Evolutionary conservation across 2,888 invertebrate species (phyloP).

Genomic region (Mythimna lalbum): DNA sequence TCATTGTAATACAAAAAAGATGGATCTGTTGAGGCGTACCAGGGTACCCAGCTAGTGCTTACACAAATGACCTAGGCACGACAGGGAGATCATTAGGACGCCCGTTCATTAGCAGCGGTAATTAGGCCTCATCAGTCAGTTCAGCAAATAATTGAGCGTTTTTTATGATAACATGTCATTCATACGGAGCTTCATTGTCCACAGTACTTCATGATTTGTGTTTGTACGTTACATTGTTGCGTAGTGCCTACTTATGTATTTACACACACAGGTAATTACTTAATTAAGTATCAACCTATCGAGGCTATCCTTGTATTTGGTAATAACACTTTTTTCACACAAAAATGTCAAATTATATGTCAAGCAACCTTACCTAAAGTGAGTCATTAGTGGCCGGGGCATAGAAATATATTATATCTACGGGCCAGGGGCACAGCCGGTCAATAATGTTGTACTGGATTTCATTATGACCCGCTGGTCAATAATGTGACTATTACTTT

Average conservation of each 20-base stretch:
- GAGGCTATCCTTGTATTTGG: too few species aligned
- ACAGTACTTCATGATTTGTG: background rate
- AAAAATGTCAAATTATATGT: too few species aligned
- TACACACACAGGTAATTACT: too few species aligned
- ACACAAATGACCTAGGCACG: slow-evolving; percentile 30
- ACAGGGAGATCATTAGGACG: slow-evolving; percentile 15
- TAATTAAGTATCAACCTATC: too few species aligned
- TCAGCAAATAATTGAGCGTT: slow-evolving; percentile 45
- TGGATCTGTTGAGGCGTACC: slow-evolving; percentile 28
- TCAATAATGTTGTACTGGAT: too few species aligned
- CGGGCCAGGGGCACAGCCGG: too few species aligned
- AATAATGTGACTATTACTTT: too few species aligned
- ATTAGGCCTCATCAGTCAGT: slow-evolving; percentile 36
- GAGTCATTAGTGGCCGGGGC: too few species aligned
- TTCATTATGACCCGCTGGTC: too few species aligned
- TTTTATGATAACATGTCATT: slow-evolving; percentile 56
- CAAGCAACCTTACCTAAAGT: too few species aligned
- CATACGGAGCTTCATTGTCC: slow-evolving; percentile 22
- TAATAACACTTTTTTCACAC: too few species aligned
- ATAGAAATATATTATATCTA: too few species aligned
- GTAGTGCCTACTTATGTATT: background rate
- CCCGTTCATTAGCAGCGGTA: slow-evolving; percentile 37
- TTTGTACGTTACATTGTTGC: slow-evolving; percentile 15
- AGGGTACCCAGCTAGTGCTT: slow-evolving; percentile 2
- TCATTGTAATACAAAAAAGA: slow-evolving; percentile 1